These are phyloP conservation scores for Elephantulus edwardii DNA, from an alignment of 2,113 vertebrate genomes.

Conservation along the genomic window DNA sequence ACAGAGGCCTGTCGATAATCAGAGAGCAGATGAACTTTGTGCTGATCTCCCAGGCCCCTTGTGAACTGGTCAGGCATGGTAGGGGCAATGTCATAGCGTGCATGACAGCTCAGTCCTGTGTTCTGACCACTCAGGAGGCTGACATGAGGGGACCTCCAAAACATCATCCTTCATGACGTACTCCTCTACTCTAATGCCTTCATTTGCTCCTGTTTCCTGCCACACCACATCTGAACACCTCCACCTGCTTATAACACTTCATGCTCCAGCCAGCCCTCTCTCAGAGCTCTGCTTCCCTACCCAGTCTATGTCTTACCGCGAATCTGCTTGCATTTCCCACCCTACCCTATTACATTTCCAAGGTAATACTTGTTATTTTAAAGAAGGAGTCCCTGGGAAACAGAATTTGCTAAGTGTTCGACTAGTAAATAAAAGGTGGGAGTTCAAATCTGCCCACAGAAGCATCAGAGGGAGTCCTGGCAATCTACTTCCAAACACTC, in stretches of 20 bases:
- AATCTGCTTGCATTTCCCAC: neutral
- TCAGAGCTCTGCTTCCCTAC: neutral
- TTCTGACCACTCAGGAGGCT: neutral
- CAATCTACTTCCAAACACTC: no score
- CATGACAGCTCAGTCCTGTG: accelerated
- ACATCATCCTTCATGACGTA: neutral
- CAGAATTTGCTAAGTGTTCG: no score
- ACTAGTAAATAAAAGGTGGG: no score
- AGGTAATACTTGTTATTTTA: neutral
- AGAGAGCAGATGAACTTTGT: no score
- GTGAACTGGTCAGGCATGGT: neutral
- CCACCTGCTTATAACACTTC: no score
- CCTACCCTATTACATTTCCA: accelerated
- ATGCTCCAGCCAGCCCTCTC: neutral
- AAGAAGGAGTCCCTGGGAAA: no score
- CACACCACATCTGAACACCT: neutral
- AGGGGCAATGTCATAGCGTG: neutral
- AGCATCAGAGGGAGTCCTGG: no score
- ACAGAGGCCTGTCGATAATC: neutral
- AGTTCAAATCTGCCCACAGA: no score
- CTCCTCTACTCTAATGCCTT: neutral
- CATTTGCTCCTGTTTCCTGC: neutral
- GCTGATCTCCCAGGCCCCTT: neutral
- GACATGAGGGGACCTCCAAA: neutral
- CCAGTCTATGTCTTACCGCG: neutral